Conservation (phyloP, 2,113 vertebrate species). For the Scolopax mira region DNA sequence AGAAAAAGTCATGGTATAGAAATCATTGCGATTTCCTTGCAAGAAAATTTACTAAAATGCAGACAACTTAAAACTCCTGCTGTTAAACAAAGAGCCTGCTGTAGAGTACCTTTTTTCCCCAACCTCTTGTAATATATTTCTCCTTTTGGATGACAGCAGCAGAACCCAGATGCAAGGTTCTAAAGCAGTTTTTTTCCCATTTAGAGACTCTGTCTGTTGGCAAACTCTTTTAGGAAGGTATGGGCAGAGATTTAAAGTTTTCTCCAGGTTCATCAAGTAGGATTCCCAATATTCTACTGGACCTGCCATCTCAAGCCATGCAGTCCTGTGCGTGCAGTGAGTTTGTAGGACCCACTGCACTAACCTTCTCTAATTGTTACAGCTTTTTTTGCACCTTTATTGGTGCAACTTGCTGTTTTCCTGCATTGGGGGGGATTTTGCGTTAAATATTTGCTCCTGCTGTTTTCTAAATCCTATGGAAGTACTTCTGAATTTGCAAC, state of each 20-base stretch:
- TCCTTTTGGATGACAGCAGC: not conserved
- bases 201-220: not conserved
- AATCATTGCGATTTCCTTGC: not conserved
- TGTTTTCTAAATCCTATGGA: not conserved
- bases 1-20: not conserved
- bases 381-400: not conserved
- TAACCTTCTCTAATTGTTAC: not conserved
- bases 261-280: not conserved
- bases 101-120: not conserved
- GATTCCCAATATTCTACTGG: not conserved
- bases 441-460: not conserved
- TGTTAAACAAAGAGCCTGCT: not conserved
- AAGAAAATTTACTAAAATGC: not conserved
- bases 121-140: not conserved
- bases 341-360: not conserved
- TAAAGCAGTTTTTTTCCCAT: not conserved
- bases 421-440: fast-evolving
- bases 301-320: not conserved
- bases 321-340: not conserved
- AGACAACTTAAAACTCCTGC: not conserved
- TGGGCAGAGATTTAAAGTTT: conserved; percentile 4
- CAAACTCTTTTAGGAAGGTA: not conserved
- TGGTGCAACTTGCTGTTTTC: not conserved
- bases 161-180: conserved; percentile 13
- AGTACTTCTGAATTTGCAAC: not conserved